Evolutionary conservation across 2,797 vertebrate genomes (phyloP).

Genomic region (Chromobotia macracanthus): DNA sequence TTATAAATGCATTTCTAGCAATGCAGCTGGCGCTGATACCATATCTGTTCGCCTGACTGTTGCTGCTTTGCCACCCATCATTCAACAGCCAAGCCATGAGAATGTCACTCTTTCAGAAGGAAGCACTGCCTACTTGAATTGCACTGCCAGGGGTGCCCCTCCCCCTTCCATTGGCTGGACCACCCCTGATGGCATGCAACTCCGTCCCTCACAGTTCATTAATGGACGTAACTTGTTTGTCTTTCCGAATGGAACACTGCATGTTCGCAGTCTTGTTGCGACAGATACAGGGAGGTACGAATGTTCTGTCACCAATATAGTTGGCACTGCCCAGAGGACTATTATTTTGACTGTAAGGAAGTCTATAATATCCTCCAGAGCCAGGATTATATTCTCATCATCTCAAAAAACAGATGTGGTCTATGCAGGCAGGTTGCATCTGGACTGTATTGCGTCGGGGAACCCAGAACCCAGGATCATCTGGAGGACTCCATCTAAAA

Average conservation of each 20-base stretch:
- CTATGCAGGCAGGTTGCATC: slow-evolving; percentile 79
- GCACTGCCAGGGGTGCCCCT: slow-evolving; percentile 81
- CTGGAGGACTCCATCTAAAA: slow-evolving; percentile 90
- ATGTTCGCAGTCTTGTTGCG: slow-evolving; percentile 72
- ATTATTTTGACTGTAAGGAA: slow-evolving; percentile 77
- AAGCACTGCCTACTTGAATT: slow-evolving; percentile 80
- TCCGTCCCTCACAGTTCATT: slow-evolving; percentile 80
- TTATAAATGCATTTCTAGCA: slow-evolving; percentile 88
- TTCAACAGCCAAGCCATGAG: slow-evolving; percentile 81
- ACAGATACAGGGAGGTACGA: slow-evolving; percentile 83
- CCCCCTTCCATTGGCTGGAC: slow-evolving; percentile 82
- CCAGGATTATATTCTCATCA: slow-evolving; percentile 82
- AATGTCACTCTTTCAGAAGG: slow-evolving; percentile 79
- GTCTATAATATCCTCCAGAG: slow-evolving; percentile 70
- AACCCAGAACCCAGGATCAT: slow-evolving; percentile 86
- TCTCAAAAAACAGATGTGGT: slow-evolving; percentile 81
- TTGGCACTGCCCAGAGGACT: slow-evolving; percentile 78
- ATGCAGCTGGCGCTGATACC: slow-evolving; percentile 81
- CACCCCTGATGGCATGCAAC: slow-evolving; percentile 77
- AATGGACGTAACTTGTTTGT: slow-evolving; percentile 79
- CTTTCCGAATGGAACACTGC: slow-evolving; percentile 91
- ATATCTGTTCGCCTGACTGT: slow-evolving; percentile 84
- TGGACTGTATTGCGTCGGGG: slow-evolving; percentile 87
- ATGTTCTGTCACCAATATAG: slow-evolving; percentile 82
- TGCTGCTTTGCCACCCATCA: slow-evolving; percentile 79